Percentiles rank a stretch among this genome's conserved stretches.
Evolutionary conservation across 2,888 invertebrate species (phyloP).

Genomic region (Eugnorisma glareosa): DNA sequence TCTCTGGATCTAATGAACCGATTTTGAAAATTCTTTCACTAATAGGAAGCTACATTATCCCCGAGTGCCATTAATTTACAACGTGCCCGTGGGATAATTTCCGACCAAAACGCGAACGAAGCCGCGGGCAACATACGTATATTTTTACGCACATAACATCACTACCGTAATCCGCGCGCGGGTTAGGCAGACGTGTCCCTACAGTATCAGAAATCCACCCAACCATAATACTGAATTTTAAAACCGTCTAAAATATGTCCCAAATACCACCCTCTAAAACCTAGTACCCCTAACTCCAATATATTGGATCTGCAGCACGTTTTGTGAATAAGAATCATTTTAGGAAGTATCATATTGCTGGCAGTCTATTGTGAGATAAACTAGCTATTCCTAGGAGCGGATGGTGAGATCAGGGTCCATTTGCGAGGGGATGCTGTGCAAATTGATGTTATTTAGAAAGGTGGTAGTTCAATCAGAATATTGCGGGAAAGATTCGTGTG

Average conservation of each 20-base stretch:
- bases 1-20: no score
- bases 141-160: background rate
- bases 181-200: background rate
- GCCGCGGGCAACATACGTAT: no score
- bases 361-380: conserved; percentile 45
- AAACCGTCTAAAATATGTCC: conserved; percentile 23
- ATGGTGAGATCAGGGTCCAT: conserved; percentile 33
- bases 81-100: no score
- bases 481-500: no score
- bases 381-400: conserved; percentile 26
- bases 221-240: background rate
- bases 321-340: conserved; percentile 67
- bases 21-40: no score
- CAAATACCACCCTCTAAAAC: background rate
- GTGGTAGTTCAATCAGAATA: background rate
- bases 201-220: background rate
- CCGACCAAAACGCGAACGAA: no score
- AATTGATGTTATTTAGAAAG: conserved; percentile 41
- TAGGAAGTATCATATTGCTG: conserved; percentile 57
- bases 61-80: no score
- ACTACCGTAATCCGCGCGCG: background rate
- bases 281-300: conserved; percentile 46
- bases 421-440: conserved; percentile 31
- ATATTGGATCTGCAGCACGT: conserved; percentile 59
- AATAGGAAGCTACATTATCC: no score